Evolutionary conservation across 2,113 vertebrate species (phyloP).

Genomic region (Hypanus sabinus): DNA sequence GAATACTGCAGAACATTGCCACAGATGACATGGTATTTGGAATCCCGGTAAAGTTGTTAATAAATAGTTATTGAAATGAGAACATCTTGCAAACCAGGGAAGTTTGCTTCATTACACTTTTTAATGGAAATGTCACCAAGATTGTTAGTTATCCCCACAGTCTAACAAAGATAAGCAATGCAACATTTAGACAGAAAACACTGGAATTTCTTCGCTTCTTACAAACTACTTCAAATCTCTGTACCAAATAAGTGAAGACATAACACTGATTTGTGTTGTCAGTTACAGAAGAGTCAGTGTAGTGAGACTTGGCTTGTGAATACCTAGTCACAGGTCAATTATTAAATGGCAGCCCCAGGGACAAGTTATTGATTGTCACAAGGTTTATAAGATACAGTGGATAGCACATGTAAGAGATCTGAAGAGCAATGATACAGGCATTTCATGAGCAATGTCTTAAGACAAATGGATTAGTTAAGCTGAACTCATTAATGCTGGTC

Average conservation of each 20-base stretch:
- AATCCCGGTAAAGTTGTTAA: background rate
- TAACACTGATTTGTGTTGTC: background rate
- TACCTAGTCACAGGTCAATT: background rate
- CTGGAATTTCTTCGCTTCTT: background rate
- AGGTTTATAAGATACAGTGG: background rate
- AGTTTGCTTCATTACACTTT: background rate
- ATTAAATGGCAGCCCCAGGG: background rate
- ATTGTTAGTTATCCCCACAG: background rate
- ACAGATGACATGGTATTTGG: background rate
- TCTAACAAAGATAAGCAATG: background rate
- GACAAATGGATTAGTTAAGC: background rate
- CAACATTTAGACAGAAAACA: background rate
- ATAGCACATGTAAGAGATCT: background rate
- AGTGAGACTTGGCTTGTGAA: background rate
- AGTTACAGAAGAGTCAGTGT: background rate
- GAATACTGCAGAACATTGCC: background rate
- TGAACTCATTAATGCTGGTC: background rate
- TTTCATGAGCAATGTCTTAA: background rate
- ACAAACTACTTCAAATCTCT: background rate
- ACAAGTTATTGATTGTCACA: background rate
- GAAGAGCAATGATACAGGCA: background rate
- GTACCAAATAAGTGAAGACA: background rate
- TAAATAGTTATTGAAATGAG: background rate
- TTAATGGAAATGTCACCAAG: background rate
- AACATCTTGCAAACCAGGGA: background rate